These are phyloP conservation scores for Rutilus rutilus DNA, from an alignment of 2,113 vertebrate genomes.

Conservation along the genomic window DNA sequence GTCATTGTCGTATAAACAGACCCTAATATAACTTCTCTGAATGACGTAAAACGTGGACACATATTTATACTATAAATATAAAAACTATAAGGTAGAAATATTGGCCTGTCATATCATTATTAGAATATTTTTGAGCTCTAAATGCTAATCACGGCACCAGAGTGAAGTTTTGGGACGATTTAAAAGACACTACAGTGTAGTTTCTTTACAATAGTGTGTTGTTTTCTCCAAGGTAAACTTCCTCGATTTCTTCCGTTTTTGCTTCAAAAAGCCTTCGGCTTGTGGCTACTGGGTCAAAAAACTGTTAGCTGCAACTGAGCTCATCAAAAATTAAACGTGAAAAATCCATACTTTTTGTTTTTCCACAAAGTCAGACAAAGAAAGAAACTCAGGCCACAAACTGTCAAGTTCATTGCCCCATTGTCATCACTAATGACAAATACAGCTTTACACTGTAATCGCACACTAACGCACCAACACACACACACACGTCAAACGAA, in stretches of 20 bases:
- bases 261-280: background rate
- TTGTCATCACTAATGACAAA: conserved; percentile 29
- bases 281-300: conserved; percentile 8
- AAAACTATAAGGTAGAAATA: background rate
- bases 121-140: background rate
- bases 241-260: background rate
- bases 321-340: background rate
- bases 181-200: background rate
- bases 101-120: no score
- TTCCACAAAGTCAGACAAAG: background rate
- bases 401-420: conserved; percentile 10
- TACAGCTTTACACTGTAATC: conserved; percentile 8
- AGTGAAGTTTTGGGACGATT: background rate
- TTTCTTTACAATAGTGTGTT: background rate
- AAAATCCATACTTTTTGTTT: background rate
- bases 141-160: background rate
- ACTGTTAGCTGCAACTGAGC: background rate
- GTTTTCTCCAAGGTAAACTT: background rate
- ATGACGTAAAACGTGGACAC: background rate
- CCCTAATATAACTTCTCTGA: background rate
- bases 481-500: background rate
- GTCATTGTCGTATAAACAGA: no score
- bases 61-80: background rate
- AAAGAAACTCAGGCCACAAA: conserved; percentile 9
- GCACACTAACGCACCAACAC: background rate